Percentiles rank a stretch among this genome's conserved stretches.
These are phyloP conservation scores for Siniperca chuatsi DNA, from an alignment of 2,113 vertebrate species.

Conservation along the genomic window DNA sequence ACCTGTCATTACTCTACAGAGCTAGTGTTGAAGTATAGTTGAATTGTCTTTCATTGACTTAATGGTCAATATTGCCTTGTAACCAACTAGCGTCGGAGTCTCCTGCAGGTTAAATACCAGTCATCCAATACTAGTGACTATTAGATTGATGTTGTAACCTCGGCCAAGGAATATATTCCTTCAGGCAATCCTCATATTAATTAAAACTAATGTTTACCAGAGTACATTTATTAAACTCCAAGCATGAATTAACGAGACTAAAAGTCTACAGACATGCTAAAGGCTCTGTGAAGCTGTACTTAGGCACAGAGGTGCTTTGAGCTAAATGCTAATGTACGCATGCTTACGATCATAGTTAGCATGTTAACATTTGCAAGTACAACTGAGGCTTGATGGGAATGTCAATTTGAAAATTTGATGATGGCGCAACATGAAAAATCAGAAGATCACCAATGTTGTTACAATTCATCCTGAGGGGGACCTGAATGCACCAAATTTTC, in stretches of 20 bases:
- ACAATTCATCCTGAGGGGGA: background rate
- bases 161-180: background rate
- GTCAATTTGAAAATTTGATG: background rate
- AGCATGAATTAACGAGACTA: background rate
- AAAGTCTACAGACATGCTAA: background rate
- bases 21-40: constrained; percentile 41
- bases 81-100: constrained; percentile 29
- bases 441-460: background rate
- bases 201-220: background rate
- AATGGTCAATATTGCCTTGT: constrained; percentile 60
- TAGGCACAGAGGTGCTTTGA: background rate
- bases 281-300: background rate
- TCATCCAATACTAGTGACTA: background rate
- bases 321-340: background rate
- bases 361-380: background rate
- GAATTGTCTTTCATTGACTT: constrained; percentile 64
- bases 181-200: background rate
- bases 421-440: background rate
- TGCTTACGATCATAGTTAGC: background rate
- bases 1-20: constrained; percentile 65
- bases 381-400: background rate
- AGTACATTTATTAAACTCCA: background rate
- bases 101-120: constrained; percentile 43
- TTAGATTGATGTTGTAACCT: constrained; percentile 4
- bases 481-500: background rate